Evolutionary conservation across 2,113 vertebrate species (phyloP).

Genomic region (Oenanthe oenanthe): DNA sequence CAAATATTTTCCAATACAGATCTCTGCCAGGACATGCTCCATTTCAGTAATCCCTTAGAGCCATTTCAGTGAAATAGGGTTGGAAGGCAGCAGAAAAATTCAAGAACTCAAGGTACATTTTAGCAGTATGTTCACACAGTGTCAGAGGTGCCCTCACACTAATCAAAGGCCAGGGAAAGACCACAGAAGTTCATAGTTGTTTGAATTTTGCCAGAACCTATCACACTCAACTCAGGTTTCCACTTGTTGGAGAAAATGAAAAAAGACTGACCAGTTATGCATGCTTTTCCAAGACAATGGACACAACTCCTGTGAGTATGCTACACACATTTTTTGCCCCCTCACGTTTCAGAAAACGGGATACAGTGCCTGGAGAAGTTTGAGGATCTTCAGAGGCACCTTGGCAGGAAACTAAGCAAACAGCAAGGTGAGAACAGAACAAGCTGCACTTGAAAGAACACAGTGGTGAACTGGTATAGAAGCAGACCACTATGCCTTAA

Average conservation of each 20-base stretch:
- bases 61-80: background rate
- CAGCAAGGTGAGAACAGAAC: background rate
- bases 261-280: background rate
- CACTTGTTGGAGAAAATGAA: background rate
- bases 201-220: background rate
- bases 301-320: background rate
- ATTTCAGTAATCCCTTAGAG: background rate
- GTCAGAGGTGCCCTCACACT: background rate
- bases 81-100: background rate
- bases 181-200: fast-evolving
- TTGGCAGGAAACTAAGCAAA: background rate
- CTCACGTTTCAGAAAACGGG: background rate
- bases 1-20: conserved; percentile 34
- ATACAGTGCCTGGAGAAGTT: background rate
- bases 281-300: background rate
- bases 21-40: background rate
- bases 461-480: background rate
- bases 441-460: background rate
- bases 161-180: background rate
- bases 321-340: fast-evolving
- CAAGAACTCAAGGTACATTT: background rate
- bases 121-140: background rate
- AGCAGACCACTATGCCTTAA: background rate
- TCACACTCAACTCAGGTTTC: background rate
- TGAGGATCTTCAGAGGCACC: background rate